Evolutionary conservation across 2,888 invertebrate species (phyloP).

Genomic region (Phorcus lineatus): DNA sequence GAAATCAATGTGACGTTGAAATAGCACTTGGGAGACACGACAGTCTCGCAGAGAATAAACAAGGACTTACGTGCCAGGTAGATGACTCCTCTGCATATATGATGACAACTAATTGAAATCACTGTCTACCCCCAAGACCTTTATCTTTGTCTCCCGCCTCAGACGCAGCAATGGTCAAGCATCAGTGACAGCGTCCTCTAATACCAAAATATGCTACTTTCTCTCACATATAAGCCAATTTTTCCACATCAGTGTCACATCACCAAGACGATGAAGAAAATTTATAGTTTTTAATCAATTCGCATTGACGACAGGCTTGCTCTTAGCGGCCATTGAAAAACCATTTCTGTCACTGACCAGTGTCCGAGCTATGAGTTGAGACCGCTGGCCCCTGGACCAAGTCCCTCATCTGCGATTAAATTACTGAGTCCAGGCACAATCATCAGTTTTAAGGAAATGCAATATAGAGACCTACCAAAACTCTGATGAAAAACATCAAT

Average conservation of each 20-base stretch:
- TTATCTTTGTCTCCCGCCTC: background rate
- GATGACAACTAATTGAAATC: conserved; percentile 10
- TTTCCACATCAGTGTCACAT: conserved; percentile 13
- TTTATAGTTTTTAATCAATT: conserved; percentile 15
- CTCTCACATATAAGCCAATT: conserved; percentile 8
- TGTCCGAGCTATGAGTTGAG: conserved; percentile 7
- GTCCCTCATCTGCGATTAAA: conserved; percentile 10
- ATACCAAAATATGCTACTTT: background rate
- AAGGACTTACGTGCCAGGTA: conserved; percentile 7
- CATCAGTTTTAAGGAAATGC: conserved; percentile 15
- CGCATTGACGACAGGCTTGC: background rate
- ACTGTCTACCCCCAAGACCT: background rate
- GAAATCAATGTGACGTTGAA: background rate
- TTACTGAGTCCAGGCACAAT: conserved; percentile 13
- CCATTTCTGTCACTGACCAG: conserved; percentile 13
- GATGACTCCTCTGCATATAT: background rate
- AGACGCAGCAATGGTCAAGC: background rate
- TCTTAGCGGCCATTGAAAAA: conserved; percentile 9
- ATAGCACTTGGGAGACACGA: background rate
- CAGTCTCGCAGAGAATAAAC: conserved; percentile 2
- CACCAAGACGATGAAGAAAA: background rate
- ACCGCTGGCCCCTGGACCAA: background rate
- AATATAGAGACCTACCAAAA: conserved; percentile 15
- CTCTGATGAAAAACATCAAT: conserved; percentile 15
- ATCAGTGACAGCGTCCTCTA: background rate